Percentiles rank a stretch among this genome's conserved stretches.
Evolutionary conservation across 2,888 invertebrate genomes (phyloP).

Genomic region (Piscicola geometra): DNA sequence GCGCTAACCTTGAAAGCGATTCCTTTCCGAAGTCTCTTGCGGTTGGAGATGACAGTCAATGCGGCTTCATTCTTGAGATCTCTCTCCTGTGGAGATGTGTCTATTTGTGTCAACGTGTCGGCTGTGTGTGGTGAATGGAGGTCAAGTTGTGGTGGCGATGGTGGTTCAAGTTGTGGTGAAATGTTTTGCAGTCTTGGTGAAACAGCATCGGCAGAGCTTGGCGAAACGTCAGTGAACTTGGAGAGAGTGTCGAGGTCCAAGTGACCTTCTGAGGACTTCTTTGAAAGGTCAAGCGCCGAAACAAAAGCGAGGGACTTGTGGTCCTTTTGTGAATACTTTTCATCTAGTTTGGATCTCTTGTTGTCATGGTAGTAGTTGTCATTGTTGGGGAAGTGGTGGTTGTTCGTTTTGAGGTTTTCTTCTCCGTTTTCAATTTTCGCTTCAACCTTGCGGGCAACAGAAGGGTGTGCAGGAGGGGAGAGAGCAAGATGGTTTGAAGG

Average conservation of each 20-base stretch:
- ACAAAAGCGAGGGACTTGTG: too few relatives aligned
- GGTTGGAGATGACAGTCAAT: too few relatives aligned
- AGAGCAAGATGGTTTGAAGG: background rate
- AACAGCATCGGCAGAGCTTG: too few relatives aligned
- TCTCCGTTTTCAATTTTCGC: background rate
- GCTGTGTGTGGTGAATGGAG: background rate
- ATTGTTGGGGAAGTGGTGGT: background rate
- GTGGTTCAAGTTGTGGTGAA: background rate
- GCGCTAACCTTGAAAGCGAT: too few relatives aligned
- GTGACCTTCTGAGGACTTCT: background rate
- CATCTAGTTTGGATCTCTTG: background rate
- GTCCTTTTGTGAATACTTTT: background rate
- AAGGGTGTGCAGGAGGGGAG: background rate
- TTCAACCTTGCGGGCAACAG: background rate
- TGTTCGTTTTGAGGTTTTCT: background rate
- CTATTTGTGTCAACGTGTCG: too few relatives aligned
- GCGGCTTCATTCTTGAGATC: too few relatives aligned
- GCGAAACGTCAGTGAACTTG: too few relatives aligned
- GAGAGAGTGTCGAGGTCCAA: background rate
- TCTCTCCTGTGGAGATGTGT: too few relatives aligned
- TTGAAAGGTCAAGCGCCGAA: background rate
- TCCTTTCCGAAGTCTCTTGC: too few relatives aligned
- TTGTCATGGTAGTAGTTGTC: background rate
- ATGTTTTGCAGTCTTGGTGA: background rate
- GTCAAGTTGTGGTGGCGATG: background rate